phyloP scores from a whole-genome alignment of 1,140 invertebrate genomes.

The Drosophila oshimai region DNA sequence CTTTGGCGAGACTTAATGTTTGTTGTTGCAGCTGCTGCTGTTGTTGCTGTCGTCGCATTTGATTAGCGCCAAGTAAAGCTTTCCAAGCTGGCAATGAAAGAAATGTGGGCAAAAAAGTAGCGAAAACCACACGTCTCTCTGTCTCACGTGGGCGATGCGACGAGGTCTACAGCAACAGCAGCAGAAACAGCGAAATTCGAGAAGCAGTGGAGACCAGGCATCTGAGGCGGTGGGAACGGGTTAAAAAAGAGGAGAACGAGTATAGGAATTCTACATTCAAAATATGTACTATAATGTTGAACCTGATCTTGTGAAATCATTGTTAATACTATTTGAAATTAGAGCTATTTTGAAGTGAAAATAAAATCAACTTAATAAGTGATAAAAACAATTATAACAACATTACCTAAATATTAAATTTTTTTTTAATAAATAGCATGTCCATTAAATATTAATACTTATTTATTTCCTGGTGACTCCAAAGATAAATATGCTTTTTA shows the following conservation, averaged over 20 bases:
- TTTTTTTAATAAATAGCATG: too few species aligned
- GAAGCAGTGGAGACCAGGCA: not conserved
- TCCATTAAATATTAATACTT: not conserved
- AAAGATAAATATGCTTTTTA: not conserved
- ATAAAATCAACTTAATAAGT: too few species aligned
- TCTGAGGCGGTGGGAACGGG: not conserved
- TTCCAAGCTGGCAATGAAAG: conserved; percentile 36
- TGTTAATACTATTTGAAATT: too few species aligned
- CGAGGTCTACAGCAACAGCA: conserved; percentile 22
- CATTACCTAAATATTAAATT: too few species aligned
- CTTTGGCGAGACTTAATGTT: conserved; percentile 64
- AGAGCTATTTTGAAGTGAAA: too few species aligned
- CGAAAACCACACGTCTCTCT: conserved; percentile 15
- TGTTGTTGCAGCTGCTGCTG: conserved; percentile 12
- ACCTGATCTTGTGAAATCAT: too few species aligned
- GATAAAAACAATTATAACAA: too few species aligned
- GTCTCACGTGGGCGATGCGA: conserved; percentile 35
- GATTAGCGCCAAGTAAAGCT: conserved; percentile 30
- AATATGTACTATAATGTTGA: too few species aligned
- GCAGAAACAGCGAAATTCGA: not conserved
- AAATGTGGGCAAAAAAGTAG: conserved; percentile 42
- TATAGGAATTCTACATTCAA: not conserved
- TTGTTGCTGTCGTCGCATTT: conserved; percentile 39
- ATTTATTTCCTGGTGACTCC: not conserved
- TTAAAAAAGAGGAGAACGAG: too few species aligned